These are phyloP conservation scores for Athene cunicularia DNA, from an alignment of 2,113 vertebrate species.

Conservation along the genomic window DNA sequence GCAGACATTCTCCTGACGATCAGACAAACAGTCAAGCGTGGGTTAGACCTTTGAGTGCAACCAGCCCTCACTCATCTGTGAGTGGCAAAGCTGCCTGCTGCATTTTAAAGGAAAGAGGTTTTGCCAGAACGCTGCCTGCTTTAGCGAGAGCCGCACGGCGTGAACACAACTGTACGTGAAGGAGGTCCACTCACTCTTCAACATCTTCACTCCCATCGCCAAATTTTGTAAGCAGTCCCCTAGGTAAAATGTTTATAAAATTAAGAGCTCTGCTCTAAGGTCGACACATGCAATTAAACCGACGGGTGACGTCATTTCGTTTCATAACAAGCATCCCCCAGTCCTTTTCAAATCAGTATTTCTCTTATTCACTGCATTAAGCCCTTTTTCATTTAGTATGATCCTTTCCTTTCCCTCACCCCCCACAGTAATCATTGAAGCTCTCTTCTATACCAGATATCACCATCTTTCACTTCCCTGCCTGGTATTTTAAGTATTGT, in stretches of 20 bases:
- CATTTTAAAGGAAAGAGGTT: not conserved
- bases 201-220: slow-evolving; percentile 83
- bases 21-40: not conserved
- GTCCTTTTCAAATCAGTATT: not conserved
- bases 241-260: slow-evolving; percentile 62
- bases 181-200: slow-evolving; percentile 81
- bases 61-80: not conserved
- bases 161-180: not conserved
- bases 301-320: not conserved
- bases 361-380: not conserved
- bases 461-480: not conserved
- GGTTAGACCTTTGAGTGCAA: not conserved
- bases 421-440: not conserved
- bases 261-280: slow-evolving; percentile 16
- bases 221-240: slow-evolving; percentile 83
- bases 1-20: not conserved
- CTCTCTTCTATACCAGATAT: not conserved
- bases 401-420: not conserved
- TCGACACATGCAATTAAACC: not conserved
- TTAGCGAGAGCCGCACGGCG: not conserved
- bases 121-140: not conserved
- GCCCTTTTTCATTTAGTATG: not conserved
- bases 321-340: not conserved
- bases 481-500: not conserved
- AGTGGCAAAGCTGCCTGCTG: not conserved